A percentile compares a stretch with the other conserved stretches of the same genome.
Evolutionary conservation across 2,797 vertebrate species (phyloP).

Genomic region (Carcharodon carcharias): DNA sequence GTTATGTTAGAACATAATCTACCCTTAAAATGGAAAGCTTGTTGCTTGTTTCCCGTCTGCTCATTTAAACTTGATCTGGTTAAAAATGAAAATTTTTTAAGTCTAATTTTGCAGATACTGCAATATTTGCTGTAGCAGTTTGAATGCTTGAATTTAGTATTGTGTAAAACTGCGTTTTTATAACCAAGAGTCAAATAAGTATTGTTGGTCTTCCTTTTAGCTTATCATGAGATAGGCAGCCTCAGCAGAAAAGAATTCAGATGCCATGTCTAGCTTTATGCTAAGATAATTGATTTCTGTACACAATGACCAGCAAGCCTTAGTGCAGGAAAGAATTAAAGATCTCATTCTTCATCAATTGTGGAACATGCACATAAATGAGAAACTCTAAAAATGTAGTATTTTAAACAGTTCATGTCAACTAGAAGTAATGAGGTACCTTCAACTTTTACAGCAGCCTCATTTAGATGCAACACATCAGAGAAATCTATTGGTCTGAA

Average conservation of each 20-base stretch:
- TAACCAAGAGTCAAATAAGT: background rate
- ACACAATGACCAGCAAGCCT: constrained; percentile 46
- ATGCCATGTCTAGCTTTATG: constrained; percentile 40
- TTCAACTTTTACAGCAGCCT: constrained; percentile 47
- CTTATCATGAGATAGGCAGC: constrained; percentile 42
- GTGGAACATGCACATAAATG: constrained; percentile 50
- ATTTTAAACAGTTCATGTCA: constrained; percentile 57
- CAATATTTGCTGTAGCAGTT: background rate
- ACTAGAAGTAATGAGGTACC: constrained; percentile 56
- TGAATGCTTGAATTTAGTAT: background rate
- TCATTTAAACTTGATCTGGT: background rate
- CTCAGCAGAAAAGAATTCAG: constrained; percentile 43
- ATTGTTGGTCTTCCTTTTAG: background rate
- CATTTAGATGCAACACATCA: constrained; percentile 51
- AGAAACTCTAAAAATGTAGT: constrained; percentile 49
- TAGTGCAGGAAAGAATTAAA: constrained; percentile 50
- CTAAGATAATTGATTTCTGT: constrained; percentile 47
- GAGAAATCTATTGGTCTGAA: constrained; percentile 50
- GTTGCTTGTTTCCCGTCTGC: constrained; percentile 34
- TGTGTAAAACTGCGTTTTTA: background rate
- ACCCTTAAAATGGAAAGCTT: constrained; percentile 36
- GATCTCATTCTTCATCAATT: constrained; percentile 56
- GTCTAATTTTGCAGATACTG: background rate
- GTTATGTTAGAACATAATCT: background rate
- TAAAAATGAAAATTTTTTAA: background rate